Evolutionary conservation across 2,797 vertebrate genomes (phyloP), one percentile per base, ranked within the genome.

Genomic region (Neosilurus mollespiculum): DNA sequence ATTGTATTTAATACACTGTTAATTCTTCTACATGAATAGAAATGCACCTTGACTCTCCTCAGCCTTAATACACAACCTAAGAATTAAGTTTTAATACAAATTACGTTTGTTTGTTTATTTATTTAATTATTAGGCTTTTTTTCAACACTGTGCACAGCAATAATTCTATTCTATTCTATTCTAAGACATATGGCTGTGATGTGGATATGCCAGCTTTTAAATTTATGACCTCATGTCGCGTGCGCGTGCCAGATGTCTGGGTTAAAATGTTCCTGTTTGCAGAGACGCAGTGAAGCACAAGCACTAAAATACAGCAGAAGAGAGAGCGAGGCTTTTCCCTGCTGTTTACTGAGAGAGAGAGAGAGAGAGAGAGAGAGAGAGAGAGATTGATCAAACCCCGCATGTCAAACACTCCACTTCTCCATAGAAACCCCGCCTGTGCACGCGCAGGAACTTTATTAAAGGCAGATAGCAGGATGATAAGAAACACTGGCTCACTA

Each of bases 391-490:
- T 56, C 71, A 56, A 11, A 56, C 26, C 26, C 20, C 62, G n/a
- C 93, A 95, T 94, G 94, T 95, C 95, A 94, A 95, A 93, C 91
- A 93, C 94, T 95, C 93, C 93, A 95, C 91, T 94, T 93, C 93
- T 94, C 95, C 94, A 95, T 96, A 96, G 96, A 96, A 96, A 97
- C 95, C 94, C 91, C 92, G 92, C 75, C 94, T 95, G 94, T 95
- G 95, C 95, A 43, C 2, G 94, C 94, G 93, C 88, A 92, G 94
- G 95, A 95, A 96, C 95, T 97, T 97, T 98, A 98, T 97, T 97
- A 96, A 96, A 96, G 95, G 94, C 95, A 94, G 97, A 99, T 98
- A 94, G 93, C 87, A 93, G 92, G 93, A 94, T 94, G 97, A 98
- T 98, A 98, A 97, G 95, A 24, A 88, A 92, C 92, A 92, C n/a